Conservation (phyloP, 2,113 vertebrate genomes). For the Scalopus aquaticus region DNA sequence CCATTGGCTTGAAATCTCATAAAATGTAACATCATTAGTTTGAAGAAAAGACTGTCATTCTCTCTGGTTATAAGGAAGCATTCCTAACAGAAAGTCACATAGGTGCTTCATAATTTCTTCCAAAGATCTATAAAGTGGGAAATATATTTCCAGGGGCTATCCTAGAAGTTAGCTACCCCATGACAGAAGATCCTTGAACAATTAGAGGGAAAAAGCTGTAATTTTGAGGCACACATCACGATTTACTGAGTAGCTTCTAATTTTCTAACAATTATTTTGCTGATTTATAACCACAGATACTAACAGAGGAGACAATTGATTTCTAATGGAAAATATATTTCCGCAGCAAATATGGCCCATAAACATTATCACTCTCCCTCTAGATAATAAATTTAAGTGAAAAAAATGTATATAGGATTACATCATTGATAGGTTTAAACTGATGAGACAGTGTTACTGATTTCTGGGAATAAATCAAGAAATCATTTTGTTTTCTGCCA, state of each 20-base stretch:
- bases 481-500: neutral
- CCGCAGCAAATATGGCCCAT: neutral
- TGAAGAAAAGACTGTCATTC: slow-evolving; percentile 71
- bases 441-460: slow-evolving; percentile 57
- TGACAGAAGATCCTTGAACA: slow-evolving; percentile 22
- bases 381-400: slow-evolving; percentile 65
- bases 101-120: slow-evolving; percentile 49
- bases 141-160: slow-evolving; percentile 43
- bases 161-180: neutral
- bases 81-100: slow-evolving; percentile 51
- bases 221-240: neutral
- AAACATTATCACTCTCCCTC: slow-evolving; percentile 58
- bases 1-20: slow-evolving; percentile 76
- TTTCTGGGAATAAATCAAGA: slow-evolving; percentile 67
- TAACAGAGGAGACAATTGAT: slow-evolving; percentile 57
- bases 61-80: slow-evolving; percentile 67
- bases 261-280: slow-evolving; percentile 52
- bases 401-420: slow-evolving; percentile 58
- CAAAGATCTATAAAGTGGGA: slow-evolving; percentile 38
- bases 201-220: neutral
- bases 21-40: slow-evolving; percentile 74
- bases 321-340: slow-evolving; percentile 73
- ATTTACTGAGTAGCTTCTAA: slow-evolving; percentile 20
- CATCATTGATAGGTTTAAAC: slow-evolving; percentile 67
- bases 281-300: slow-evolving; percentile 60